Conservation (phyloP, 2,888 invertebrate genomes). For the Eilema sororculum region DNA sequence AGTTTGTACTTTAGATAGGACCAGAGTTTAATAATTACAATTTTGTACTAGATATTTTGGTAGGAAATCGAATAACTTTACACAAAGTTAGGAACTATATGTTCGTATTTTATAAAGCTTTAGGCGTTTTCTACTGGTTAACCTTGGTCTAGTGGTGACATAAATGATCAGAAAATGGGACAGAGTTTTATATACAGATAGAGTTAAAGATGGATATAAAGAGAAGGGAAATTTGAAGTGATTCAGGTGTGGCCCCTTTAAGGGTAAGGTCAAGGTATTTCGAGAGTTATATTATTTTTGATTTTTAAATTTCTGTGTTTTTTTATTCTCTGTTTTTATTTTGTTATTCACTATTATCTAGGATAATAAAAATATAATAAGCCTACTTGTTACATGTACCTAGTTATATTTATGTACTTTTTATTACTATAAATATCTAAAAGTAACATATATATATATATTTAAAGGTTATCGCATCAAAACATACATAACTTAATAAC, state of each 20-base stretch:
- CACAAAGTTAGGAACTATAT: neutral
- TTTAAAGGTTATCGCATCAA: neutral
- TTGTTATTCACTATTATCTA: neutral
- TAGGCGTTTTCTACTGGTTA: neutral
- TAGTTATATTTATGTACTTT: neutral
- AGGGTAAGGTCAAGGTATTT: too few relatives aligned
- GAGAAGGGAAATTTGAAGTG: too few relatives aligned
- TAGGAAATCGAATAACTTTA: neutral
- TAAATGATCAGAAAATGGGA: too few relatives aligned
- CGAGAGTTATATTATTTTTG: neutral
- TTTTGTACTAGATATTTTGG: neutral
- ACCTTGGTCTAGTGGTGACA: neutral
- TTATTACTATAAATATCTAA: neutral
- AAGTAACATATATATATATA: neutral
- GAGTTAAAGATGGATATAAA: too few relatives aligned
- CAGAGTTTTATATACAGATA: too few relatives aligned
- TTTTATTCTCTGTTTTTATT: neutral
- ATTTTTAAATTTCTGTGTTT: neutral
- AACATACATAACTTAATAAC: neutral
- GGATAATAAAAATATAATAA: neutral
- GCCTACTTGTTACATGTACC: neutral
- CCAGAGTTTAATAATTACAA: conserved; percentile 26
- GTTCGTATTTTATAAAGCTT: neutral
- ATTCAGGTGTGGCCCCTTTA: too few relatives aligned
- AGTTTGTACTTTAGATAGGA: conserved; percentile 52